Evolutionary conservation across 2,797 vertebrate species (phyloP).

Genomic region (Prionace glauca): DNA sequence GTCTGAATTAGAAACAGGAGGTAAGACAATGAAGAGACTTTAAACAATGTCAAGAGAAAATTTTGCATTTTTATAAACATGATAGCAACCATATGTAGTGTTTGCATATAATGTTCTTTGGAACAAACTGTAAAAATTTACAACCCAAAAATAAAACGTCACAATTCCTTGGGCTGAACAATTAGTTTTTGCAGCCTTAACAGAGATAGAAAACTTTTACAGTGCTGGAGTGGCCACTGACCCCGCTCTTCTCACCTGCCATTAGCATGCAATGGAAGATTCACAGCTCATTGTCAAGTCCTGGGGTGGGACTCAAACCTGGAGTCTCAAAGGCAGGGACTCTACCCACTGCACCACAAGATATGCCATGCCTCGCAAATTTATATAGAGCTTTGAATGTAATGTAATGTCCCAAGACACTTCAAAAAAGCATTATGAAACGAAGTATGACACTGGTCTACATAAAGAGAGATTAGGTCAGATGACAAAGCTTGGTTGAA

Average conservation of each 20-base stretch:
- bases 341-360: not conserved
- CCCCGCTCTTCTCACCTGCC: too few species aligned
- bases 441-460: too few species aligned
- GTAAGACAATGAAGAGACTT: not conserved
- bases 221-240: not conserved
- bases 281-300: not conserved
- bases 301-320: not conserved
- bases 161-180: not conserved
- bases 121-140: not conserved
- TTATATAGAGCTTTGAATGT: not conserved
- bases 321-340: not conserved
- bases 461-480: too few species aligned
- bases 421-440: not conserved
- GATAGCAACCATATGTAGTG: not conserved
- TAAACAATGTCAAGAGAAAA: not conserved
- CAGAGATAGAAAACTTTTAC: not conserved
- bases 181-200: not conserved
- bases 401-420: not conserved
- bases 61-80: not conserved
- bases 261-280: not conserved
- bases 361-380: not conserved
- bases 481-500: too few species aligned
- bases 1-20: not conserved
- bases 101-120: not conserved
- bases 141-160: not conserved